Base-by-base conservation (phyloP, 1,140 invertebrate species). In the Thaumatotibia leucotreta region DNA sequence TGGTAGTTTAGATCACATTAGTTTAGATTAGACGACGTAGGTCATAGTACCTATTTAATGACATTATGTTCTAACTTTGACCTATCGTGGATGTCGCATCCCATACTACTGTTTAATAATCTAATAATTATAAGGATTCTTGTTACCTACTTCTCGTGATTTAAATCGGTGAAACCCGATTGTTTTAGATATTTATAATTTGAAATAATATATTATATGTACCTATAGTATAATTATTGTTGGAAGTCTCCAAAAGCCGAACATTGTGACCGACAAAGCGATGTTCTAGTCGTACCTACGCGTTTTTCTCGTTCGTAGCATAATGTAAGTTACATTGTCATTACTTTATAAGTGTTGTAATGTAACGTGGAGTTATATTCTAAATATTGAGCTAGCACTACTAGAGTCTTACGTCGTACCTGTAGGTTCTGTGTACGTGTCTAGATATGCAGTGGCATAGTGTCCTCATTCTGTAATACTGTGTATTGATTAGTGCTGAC, bases 201-300 rank as follows among this genome's bases (percentile, higher is more conserved):
- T 58, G n/a, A 29, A 17, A 58, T 14, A 4, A 14, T 58, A n/a
- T 27, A 54, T 11, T 58, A n/a, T 27, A 54, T 11, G 22, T 54
- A 54, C n/a, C 14, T n/a, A 45, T 45, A 45, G 39, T 39, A 39
- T 23, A n/a, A 58, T n/a, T n/a, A n/a, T 58, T 58, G 52, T 58
- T 58, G 52, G 24, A n/a, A 31, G 29, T 58, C 52, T 58, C 52
- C n/a, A n/a, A n/a, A n/a, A n/a, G n/a, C n/a, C 23, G 23, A 58
- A 27, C 23, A 31, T 58, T 58, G 24, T 29, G 24, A 54, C 52
- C 52, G 6, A 58, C 52, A 14, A 54, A 24, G 29, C 52, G 52
- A 58, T 58, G 52, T 58, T 58, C 52, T 58, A 58, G 52, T 58
- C 52, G 52, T 58, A 58, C 22, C 52, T 58, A 58, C 52, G 52